phyloP scores from a whole-genome alignment of 2,888 invertebrate genomes.

The Eilema griseolum region DNA sequence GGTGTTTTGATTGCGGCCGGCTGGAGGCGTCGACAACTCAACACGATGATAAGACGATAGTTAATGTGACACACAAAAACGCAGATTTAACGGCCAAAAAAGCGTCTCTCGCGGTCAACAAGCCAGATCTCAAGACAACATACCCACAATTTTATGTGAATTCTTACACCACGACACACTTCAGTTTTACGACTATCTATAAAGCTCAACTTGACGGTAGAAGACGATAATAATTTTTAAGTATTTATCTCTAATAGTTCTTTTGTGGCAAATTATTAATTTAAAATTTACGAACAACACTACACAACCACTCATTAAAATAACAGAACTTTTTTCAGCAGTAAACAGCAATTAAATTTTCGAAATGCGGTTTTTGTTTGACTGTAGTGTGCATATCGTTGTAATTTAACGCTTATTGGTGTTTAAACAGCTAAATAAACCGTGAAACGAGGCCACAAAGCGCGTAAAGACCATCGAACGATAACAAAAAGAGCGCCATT shows the following conservation, averaged over 20 bases:
- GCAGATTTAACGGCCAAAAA: slow-evolving; percentile 81
- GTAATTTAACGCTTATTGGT: slow-evolving; percentile 78
- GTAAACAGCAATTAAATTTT: slow-evolving; percentile 45
- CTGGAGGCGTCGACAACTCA: slow-evolving; percentile 87
- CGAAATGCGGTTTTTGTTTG: slow-evolving; percentile 62
- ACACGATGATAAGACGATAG: slow-evolving; percentile 84
- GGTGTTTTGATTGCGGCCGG: slow-evolving; percentile 86
- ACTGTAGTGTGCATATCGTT: slow-evolving; percentile 63
- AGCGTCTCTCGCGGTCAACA: slow-evolving; percentile 55
- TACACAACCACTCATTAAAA: slow-evolving; percentile 44
- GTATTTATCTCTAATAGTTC: slow-evolving; percentile 65
- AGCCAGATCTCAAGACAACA: slow-evolving; percentile 44
- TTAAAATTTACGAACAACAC: slow-evolving; percentile 21
- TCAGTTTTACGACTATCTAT: slow-evolving; percentile 78
- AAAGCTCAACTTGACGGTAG: slow-evolving; percentile 71
- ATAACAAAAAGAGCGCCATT: slow-evolving; percentile 83
- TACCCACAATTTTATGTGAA: slow-evolving; percentile 73
- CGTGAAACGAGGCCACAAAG: slow-evolving; percentile 84
- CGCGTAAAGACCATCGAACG: slow-evolving; percentile 80
- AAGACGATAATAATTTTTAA: slow-evolving; percentile 76
- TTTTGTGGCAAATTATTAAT: slow-evolving; percentile 56
- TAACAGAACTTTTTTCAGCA: slow-evolving; percentile 45
- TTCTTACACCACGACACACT: slow-evolving; percentile 78
- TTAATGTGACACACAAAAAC: slow-evolving; percentile 81
- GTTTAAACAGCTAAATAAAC: slow-evolving; percentile 81